Conservation (phyloP, 2,113 vertebrate genomes). For the Polypterus senegalus region DNA sequence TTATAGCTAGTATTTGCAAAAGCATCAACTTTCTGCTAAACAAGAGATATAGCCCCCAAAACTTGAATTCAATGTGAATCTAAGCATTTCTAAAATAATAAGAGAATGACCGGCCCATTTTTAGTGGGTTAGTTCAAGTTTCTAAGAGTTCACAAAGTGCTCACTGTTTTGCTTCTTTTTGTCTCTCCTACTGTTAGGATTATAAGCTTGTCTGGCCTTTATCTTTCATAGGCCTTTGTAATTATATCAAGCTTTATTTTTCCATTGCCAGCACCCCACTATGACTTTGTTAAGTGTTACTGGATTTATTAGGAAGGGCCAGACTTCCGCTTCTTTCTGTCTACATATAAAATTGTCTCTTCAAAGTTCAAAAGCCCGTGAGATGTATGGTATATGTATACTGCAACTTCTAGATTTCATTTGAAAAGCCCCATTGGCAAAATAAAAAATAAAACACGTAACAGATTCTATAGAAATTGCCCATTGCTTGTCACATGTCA, state of each 20-base stretch:
- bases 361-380: not conserved
- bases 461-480: too few species aligned
- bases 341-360: not conserved
- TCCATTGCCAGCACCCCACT: not conserved
- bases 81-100: not conserved
- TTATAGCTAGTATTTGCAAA: conserved; percentile 34
- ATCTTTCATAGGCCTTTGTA: not conserved
- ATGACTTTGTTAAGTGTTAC: conserved; percentile 1
- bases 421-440: not conserved
- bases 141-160: conserved; percentile 1
- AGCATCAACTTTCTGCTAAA: conserved; percentile 28
- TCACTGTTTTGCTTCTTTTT: not conserved
- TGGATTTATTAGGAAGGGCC: conserved; percentile 1
- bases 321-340: not conserved
- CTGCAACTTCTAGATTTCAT: not conserved
- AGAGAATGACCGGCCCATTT: not conserved
- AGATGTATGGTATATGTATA: not conserved
- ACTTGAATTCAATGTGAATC: not conserved
- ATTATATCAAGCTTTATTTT: not conserved
- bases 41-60: conserved; percentile 12
- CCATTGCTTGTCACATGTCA: too few species aligned
- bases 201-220: not conserved
- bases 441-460: too few species aligned
- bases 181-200: not conserved
- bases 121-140: not conserved